phyloP scores from a whole-genome alignment of 1,140 invertebrate genomes.

The Drosophila melanogaster region Release_6_plus_ISO1_MT NC_004354.4:16436501-16437000 shows the following conservation, averaged over 20 bases:
- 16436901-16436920: slow-evolving; percentile 44
- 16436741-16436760: slow-evolving; percentile 12
- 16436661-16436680: neutral
- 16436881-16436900: slow-evolving; percentile 8
- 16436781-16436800: slow-evolving; percentile 29
- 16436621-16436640: slow-evolving; percentile 70
- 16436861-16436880: neutral
- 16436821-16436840: neutral
- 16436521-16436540: slow-evolving; percentile 51
- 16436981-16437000: slow-evolving; percentile 11
- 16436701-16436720: slow-evolving; percentile 10
- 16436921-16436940: slow-evolving; percentile 25
- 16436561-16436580: slow-evolving; percentile 84
- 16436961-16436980: slow-evolving; percentile 7
- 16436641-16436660: neutral
- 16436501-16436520: slow-evolving; percentile 75
- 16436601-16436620: slow-evolving; percentile 83
- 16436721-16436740: slow-evolving; percentile 29
- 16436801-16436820: slow-evolving; percentile 14
- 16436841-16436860: no score
- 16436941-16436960: slow-evolving; percentile 12
- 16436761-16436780: slow-evolving; percentile 23
- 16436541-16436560: slow-evolving; percentile 79
- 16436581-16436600: slow-evolving; percentile 78
- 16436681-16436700: neutral